Percentiles rank a stretch among this genome's conserved stretches.
These are phyloP conservation scores for Numenius arquata DNA, from an alignment of 2,113 vertebrate species.

Conservation along the genomic window DNA sequence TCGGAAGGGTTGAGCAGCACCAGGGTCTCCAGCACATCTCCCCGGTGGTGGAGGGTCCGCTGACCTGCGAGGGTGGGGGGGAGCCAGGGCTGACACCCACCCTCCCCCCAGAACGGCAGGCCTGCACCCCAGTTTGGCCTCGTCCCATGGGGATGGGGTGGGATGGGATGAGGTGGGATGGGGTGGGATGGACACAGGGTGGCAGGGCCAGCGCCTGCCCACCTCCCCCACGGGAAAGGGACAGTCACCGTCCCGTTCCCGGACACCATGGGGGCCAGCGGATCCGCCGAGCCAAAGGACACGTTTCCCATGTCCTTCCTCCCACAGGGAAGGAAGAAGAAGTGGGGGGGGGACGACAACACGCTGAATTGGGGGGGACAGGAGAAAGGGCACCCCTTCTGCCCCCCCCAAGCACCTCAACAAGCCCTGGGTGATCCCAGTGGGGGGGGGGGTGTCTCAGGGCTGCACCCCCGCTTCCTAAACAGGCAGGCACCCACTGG, in stretches of 20 bases:
- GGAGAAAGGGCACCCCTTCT: not conserved
- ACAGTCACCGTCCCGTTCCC: not conserved
- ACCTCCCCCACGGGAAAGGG: not conserved
- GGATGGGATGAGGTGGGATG: not conserved
- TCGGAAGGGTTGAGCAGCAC: conserved; percentile 89
- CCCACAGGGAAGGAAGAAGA: not conserved
- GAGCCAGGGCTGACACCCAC: not conserved
- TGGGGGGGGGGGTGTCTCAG: rapidly evolving
- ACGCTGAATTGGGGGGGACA: not conserved
- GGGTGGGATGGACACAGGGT: rapidly evolving
- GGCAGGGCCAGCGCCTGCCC: not conserved
- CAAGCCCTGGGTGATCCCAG: not conserved
- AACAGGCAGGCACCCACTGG: not conserved
- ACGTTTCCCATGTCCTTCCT: not conserved
- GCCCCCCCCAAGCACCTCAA: not conserved
- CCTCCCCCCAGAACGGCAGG: not conserved
- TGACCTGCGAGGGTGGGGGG: conserved; percentile 84
- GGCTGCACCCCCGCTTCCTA: not conserved
- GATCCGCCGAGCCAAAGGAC: not conserved
- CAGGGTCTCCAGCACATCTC: conserved; percentile 85
- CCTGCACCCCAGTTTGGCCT: not conserved
- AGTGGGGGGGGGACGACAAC: not conserved
- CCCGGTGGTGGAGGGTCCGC: conserved; percentile 85
- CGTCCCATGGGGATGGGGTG: rapidly evolving
- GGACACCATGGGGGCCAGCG: rapidly evolving